Conservation (phyloP, 2,888 invertebrate species). For the Apotomis betuletana region DNA sequence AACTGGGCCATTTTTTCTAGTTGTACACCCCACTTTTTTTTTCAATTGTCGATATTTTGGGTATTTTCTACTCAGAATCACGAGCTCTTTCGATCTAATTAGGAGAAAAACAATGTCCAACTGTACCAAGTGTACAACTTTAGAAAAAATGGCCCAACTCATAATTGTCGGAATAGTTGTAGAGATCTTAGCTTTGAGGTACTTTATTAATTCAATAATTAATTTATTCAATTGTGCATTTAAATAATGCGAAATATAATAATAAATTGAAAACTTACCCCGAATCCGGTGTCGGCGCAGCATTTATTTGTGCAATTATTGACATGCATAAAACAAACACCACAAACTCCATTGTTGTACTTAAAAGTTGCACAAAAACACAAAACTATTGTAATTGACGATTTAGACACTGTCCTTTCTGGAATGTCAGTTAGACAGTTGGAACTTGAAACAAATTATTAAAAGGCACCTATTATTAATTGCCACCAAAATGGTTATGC, state of each 20-base stretch:
- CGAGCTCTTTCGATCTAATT: no score
- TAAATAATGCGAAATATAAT: background rate
- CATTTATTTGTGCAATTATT: conserved; percentile 18
- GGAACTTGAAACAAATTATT: conserved; percentile 27
- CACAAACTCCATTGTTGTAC: conserved; percentile 24
- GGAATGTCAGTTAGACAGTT: background rate
- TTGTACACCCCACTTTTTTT: no score
- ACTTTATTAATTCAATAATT: no score
- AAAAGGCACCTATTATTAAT: conserved; percentile 34
- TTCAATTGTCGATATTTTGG: no score
- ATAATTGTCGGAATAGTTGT: no score
- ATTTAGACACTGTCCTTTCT: conserved; percentile 7
- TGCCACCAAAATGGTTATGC: conserved; percentile 38
- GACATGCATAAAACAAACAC: conserved; percentile 22
- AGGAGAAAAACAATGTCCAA: no score
- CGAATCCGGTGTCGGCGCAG: conserved; percentile 19
- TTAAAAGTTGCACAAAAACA: conserved; percentile 18
- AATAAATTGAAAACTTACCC: conserved; percentile 1
- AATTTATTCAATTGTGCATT: background rate
- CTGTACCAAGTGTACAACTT: no score
- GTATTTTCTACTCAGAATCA: no score
- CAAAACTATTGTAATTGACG: conserved; percentile 8
- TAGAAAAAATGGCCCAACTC: no score
- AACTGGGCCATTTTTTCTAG: no score
- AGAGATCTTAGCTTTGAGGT: no score